Evolutionary conservation across 2,797 vertebrate genomes (phyloP).

Genomic region (Malurus leucopterus): DNA sequence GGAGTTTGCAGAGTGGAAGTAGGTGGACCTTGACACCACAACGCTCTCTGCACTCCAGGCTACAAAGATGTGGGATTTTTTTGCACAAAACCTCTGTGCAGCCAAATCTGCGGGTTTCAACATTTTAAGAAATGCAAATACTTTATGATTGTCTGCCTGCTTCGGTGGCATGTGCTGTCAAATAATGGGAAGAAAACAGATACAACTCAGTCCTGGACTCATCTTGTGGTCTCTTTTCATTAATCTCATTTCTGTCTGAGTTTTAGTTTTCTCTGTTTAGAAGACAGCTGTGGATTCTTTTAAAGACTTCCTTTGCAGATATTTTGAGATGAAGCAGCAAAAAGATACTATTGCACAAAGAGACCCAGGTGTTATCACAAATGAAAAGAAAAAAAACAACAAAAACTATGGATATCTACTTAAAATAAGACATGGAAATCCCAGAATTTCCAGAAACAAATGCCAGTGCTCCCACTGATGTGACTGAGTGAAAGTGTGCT

Average conservation of each 20-base stretch:
- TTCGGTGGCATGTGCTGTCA: neutral
- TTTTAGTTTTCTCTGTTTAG: neutral
- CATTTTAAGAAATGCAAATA: constrained; percentile 36
- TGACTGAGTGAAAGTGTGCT: neutral
- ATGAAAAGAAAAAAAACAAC: neutral
- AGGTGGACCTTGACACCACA: neutral
- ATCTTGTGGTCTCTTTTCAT: neutral
- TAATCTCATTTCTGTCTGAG: neutral
- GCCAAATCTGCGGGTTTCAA: neutral
- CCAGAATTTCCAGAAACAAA: neutral
- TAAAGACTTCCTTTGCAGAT: neutral
- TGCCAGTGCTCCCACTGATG: neutral
- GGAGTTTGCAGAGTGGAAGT: neutral
- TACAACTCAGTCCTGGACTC: neutral
- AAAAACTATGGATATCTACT: neutral
- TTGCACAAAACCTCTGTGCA: neutral
- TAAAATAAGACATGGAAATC: neutral
- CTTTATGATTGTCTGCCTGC: neutral
- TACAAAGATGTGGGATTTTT: neutral
- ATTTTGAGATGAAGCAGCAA: neutral
- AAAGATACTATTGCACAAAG: neutral
- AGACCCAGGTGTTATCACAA: neutral
- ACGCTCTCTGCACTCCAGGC: neutral
- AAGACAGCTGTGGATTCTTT: neutral
- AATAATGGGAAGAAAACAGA: neutral